Evolutionary conservation across 2,888 invertebrate genomes (phyloP).

Genomic region (Eupithecia subumbrata): DNA sequence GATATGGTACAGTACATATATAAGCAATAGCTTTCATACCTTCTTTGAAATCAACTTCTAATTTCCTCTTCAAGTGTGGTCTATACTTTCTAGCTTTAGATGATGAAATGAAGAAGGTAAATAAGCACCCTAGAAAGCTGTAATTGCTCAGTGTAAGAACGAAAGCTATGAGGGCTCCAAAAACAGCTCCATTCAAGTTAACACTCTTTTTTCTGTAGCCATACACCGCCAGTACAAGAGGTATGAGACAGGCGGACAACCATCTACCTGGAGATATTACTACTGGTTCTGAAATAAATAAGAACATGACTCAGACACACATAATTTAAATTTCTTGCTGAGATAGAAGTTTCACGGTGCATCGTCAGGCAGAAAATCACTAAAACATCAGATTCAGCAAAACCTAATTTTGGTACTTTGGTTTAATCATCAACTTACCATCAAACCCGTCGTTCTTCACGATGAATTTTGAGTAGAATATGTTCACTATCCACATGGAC

Average conservation of each 20-base stretch:
- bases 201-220: constrained; percentile 88
- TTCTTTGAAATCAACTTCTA: constrained; percentile 92
- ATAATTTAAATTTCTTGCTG: neutral
- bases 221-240: constrained; percentile 86
- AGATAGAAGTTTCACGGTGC: neutral
- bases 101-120: constrained; percentile 91
- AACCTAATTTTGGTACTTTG: neutral
- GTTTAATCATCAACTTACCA: constrained; percentile 65
- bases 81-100: constrained; percentile 93
- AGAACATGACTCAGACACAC: neutral
- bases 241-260: constrained; percentile 86
- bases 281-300: constrained; percentile 75
- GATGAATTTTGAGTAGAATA: constrained; percentile 85
- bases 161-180: constrained; percentile 90
- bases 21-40: constrained; percentile 73
- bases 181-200: constrained; percentile 87
- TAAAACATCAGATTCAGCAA: neutral
- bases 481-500: constrained; percentile 89
- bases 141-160: constrained; percentile 90
- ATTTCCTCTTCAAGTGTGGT: constrained; percentile 85
- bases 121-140: constrained; percentile 88
- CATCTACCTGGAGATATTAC: constrained; percentile 87
- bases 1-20: neutral
- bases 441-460: constrained; percentile 80
- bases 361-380: neutral